These are phyloP conservation scores for Glareola pratincola DNA, from an alignment of 2,113 vertebrate species.

Conservation along the genomic window DNA sequence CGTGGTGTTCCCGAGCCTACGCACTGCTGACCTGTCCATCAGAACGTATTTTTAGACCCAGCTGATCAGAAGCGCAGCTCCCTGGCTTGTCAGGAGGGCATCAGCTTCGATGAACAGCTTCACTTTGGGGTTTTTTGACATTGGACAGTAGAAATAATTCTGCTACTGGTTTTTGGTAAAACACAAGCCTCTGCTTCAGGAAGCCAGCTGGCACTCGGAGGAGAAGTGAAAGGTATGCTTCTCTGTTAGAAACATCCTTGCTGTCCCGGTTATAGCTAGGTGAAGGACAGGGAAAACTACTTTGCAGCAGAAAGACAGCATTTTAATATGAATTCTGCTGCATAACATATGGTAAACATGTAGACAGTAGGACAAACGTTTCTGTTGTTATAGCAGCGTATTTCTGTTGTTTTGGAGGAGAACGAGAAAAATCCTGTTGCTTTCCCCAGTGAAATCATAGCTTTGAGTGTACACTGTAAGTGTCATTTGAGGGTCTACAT, in stretches of 20 bases:
- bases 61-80: slow-evolving; percentile 46
- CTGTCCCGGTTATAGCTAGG: neutral
- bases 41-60: slow-evolving; percentile 68
- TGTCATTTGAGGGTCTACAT: neutral
- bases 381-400: neutral
- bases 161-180: slow-evolving; percentile 63
- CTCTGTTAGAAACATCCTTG: neutral
- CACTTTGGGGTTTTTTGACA: slow-evolving; percentile 73
- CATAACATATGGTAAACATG: neutral
- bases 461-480: neutral
- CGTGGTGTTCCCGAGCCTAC: neutral
- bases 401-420: neutral
- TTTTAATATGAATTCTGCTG: neutral
- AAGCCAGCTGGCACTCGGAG: slow-evolving; percentile 73
- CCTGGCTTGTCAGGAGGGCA: slow-evolving; percentile 79
- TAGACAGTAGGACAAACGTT: neutral
- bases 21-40: slow-evolving; percentile 76
- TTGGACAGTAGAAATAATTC: slow-evolving; percentile 60
- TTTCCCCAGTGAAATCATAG: neutral
- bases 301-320: neutral
- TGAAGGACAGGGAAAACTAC: slow-evolving; percentile 67
- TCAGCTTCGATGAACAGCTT: slow-evolving; percentile 76
- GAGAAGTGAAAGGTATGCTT: slow-evolving; percentile 42
- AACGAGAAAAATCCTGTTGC: neutral
- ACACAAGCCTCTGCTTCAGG: slow-evolving; percentile 67